Conservation (phyloP, 2,113 vertebrate species). For the Opisthocomus hoazin region DNA sequence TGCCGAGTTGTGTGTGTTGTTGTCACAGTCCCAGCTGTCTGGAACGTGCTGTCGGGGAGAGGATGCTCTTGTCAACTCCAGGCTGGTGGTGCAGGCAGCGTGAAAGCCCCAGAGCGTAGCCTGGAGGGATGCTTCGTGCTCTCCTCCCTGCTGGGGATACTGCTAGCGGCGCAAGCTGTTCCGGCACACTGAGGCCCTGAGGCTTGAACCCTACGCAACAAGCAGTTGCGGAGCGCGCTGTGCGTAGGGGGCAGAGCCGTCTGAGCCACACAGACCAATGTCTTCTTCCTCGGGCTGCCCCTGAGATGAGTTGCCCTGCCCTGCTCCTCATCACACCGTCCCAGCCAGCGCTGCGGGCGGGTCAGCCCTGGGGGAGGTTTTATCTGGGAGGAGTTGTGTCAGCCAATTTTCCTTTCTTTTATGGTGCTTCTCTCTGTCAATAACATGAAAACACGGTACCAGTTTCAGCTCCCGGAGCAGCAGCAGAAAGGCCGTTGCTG, state of each 20-base stretch:
- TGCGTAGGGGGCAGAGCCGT: neutral
- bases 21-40: neutral
- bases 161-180: neutral
- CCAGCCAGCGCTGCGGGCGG: fast-evolving
- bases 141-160: neutral
- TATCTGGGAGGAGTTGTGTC: neutral
- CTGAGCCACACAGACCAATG: neutral
- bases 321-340: neutral
- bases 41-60: neutral
- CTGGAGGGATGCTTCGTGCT: neutral
- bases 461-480: neutral
- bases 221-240: neutral
- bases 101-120: neutral
- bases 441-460: neutral
- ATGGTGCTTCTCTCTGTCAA: neutral
- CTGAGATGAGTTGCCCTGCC: neutral
- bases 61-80: neutral
- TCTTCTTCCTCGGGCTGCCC: neutral
- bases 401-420: neutral
- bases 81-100: fast-evolving
- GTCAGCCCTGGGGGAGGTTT: neutral
- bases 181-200: neutral
- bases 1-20: neutral
- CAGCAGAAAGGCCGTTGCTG: neutral
- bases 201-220: neutral